phyloP scores from a whole-genome alignment of 2,113 vertebrate genomes.

The Ancistrus triradiatus region DNA sequence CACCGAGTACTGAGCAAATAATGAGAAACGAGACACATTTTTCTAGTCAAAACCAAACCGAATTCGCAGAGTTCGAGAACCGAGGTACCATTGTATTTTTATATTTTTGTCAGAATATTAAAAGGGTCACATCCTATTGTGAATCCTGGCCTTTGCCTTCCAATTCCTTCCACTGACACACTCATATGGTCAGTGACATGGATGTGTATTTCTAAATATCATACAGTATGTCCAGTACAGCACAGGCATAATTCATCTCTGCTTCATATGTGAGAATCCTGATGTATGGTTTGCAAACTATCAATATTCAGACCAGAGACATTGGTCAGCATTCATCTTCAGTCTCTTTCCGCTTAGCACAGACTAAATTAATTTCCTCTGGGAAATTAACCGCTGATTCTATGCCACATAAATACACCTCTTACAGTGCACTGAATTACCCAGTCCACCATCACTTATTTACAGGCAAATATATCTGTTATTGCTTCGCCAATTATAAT shows the following conservation, averaged over 20 bases:
- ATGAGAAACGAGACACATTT: no score
- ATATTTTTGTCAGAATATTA: no score
- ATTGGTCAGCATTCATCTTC: constrained; percentile 59
- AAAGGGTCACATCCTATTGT: no score
- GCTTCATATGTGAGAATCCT: constrained; percentile 6
- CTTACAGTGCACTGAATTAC: constrained; percentile 59
- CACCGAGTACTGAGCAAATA: no score
- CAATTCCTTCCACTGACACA: no score
- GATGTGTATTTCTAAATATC: constrained; percentile 32
- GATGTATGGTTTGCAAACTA: constrained; percentile 39
- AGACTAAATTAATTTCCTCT: constrained; percentile 61
- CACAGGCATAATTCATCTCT: constrained; percentile 48
- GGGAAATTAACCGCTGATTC: constrained; percentile 63
- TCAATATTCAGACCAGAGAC: constrained; percentile 60
- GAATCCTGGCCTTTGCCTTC: no score
- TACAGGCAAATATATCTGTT: constrained; percentile 54
- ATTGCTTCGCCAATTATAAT: constrained; percentile 57
- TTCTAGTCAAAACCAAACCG: no score
- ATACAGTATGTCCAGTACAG: constrained; percentile 10
- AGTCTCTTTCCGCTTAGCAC: constrained; percentile 40
- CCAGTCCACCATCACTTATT: constrained; percentile 49
- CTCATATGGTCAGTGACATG: no score
- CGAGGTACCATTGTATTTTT: no score
- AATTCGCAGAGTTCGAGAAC: no score
- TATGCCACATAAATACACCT: constrained; percentile 52